Base-by-base conservation (phyloP, 2,797 vertebrate genomes). In the Tympanoctomys barrerae region DNA sequence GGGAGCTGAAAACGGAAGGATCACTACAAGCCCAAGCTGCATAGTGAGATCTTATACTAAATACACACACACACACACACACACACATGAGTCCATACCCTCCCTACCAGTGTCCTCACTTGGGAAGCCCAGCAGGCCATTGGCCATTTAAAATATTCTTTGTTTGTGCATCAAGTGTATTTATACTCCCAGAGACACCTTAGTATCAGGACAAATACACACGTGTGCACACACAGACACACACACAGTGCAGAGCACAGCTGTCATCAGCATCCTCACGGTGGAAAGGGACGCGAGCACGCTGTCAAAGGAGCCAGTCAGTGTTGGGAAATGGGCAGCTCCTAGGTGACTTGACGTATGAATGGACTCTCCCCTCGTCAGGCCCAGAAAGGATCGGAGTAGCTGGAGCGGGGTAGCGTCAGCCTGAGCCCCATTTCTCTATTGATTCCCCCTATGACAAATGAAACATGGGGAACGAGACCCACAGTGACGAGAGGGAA, bases 391-490 rank as follows among this genome's bases (percentile, higher is more conserved):
- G 94, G 85, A 96, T 90, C 52, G 89, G 91, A 96, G 62, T 84
- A 97, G 96, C 96, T 4, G 93, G 95, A 96, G 95, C 88, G 12
- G 97, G 97, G 84, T 97, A 97, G 97, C 98, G 97, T 94, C 97
- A 80, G 97, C 98, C 96, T 64, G 73, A 98, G 98, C 97, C 98
- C 98, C 94, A 95, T 98, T 97, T 82, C 95, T 96, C 95, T 98
- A 98, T 99, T 93, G 98, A 99, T 98, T 61, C 98, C 94, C 64
- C 94, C 71, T 98, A 98, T 99, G 98, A 99, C 98, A 99, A 99
- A 98, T 97, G 98, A 98, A 98, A 97, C 81, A 97, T 98, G 98
- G 94, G 96, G 96, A 98, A 90, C 97, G 2, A 81, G 57, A 90
- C 97, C 94, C 83, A 5, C 66, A 31, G 93, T 95, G 96, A 0